phyloP scores from a whole-genome alignment of 2,113 vertebrate species.

The Chunga burmeisteri region DNA sequence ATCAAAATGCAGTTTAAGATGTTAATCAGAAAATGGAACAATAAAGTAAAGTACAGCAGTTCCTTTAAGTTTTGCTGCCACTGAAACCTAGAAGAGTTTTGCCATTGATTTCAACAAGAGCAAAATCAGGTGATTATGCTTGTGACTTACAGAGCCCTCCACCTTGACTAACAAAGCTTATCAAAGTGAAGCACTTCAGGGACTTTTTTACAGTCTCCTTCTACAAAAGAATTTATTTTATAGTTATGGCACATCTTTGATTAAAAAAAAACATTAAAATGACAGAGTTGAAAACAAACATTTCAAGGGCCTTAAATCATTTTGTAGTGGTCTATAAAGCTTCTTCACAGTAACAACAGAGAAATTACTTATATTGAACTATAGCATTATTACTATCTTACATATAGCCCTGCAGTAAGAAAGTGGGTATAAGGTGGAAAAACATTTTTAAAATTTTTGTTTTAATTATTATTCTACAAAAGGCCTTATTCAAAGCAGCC shows the following conservation, averaged over 20 bases:
- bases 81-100: background rate
- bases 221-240: background rate
- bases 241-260: background rate
- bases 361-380: background rate
- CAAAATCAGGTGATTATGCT: background rate
- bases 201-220: background rate
- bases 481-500: background rate
- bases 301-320: background rate
- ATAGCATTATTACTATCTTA: background rate
- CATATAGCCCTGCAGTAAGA: background rate
- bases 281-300: background rate
- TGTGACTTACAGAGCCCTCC: background rate
- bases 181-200: background rate
- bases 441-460: accelerated
- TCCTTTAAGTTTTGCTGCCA: background rate
- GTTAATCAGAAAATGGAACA: slow-evolving; percentile 37
- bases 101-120: background rate
- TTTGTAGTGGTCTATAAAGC: background rate
- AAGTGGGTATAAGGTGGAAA: background rate
- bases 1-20: slow-evolving; percentile 26
- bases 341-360: background rate
- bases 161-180: background rate
- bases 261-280: background rate
- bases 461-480: background rate
- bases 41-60: background rate